These are phyloP conservation scores for Anastatus disparis DNA, from an alignment of 1,140 invertebrate species.

Conservation along the genomic window DNA sequence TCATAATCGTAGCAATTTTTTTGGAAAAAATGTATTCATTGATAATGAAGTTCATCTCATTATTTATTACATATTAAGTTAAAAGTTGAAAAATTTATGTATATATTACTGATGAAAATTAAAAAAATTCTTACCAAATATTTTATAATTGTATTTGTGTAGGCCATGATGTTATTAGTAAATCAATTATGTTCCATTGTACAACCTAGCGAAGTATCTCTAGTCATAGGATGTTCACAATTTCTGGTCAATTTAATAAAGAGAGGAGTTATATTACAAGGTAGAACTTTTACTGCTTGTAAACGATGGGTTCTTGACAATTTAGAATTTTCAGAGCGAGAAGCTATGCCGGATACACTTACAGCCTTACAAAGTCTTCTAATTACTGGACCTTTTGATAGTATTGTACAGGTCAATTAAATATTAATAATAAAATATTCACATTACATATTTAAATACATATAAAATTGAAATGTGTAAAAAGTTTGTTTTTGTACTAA, in stretches of 20 bases:
- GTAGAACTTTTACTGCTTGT: constrained; percentile 54
- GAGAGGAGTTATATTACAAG: constrained; percentile 54
- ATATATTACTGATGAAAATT: constrained; percentile 48
- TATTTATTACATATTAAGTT: too few relatives aligned
- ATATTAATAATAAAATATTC: background rate
- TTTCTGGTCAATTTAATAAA: constrained; percentile 61
- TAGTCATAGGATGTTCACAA: constrained; percentile 62
- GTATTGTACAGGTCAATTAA: constrained; percentile 48
- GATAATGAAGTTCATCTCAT: background rate
- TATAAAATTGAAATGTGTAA: constrained; percentile 19
- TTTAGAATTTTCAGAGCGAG: constrained; percentile 49
- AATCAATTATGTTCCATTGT: constrained; percentile 61
- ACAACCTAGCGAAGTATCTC: constrained; percentile 55
- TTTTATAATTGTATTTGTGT: too few relatives aligned
- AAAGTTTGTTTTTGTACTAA: constrained; percentile 16
- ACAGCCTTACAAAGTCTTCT: constrained; percentile 53
- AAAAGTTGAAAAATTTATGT: background rate
- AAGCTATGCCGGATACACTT: constrained; percentile 48
- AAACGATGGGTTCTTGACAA: constrained; percentile 60
- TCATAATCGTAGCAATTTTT: too few relatives aligned
- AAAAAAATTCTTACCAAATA: too few relatives aligned
- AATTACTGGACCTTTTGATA: constrained; percentile 46
- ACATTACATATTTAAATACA: background rate
- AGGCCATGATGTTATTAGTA: constrained; percentile 62
- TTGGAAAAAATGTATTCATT: too few relatives aligned